Percentiles rank a stretch among this genome's conserved stretches.
phyloP scores from a whole-genome alignment of 2,888 invertebrate species.

The Tipula unca region DNA sequence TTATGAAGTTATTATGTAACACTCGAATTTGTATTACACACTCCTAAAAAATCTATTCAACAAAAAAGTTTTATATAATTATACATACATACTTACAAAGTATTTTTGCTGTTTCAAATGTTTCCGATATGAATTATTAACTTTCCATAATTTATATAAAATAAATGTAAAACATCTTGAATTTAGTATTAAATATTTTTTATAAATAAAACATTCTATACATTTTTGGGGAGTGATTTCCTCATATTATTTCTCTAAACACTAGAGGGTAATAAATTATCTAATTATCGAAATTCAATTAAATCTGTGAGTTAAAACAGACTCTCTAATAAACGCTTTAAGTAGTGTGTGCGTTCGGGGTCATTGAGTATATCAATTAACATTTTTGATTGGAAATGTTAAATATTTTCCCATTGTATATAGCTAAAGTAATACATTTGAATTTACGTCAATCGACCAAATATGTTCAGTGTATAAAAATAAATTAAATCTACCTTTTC shows the following conservation, averaged over 20 bases:
- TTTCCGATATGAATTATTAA: not conserved
- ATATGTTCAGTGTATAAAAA: too few relatives aligned
- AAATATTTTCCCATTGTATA: not conserved
- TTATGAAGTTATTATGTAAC: not conserved
- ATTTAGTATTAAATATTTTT: not conserved
- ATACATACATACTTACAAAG: not conserved
- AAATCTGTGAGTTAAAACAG: not conserved
- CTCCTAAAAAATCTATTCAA: not conserved
- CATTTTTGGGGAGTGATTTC: not conserved
- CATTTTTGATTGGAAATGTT: not conserved
- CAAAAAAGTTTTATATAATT: too few relatives aligned
- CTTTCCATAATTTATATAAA: not conserved
- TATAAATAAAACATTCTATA: not conserved
- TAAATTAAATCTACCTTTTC: too few relatives aligned
- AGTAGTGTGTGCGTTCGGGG: not conserved
- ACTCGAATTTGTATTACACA: not conserved
- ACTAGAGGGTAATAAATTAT: not conserved
- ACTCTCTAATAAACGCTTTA: not conserved
- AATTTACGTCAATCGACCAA: not conserved
- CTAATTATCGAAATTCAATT: constrained; percentile 8
- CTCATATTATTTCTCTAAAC: not conserved
- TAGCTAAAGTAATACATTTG: too few relatives aligned
- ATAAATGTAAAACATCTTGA: not conserved
- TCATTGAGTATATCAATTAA: not conserved
- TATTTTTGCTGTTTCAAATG: not conserved